These are phyloP conservation scores for Nymphalis polychloros DNA, from an alignment of 2,888 invertebrate species.

Conservation along the genomic window DNA sequence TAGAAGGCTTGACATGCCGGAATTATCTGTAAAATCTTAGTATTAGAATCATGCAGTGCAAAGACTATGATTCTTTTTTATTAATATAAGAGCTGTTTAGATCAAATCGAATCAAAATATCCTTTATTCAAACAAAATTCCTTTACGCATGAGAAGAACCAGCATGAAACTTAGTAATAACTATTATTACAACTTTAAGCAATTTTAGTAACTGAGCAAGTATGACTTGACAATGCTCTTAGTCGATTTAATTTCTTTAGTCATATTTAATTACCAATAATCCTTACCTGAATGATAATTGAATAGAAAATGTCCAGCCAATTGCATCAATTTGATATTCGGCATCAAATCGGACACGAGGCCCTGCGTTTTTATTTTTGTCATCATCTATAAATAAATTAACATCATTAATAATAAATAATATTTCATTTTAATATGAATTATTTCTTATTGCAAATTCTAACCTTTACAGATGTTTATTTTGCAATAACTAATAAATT, in stretches of 20 bases:
- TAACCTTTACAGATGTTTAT: background rate
- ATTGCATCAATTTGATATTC: conserved; percentile 89
- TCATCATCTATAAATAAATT: conserved; percentile 69
- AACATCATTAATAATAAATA: conserved; percentile 6
- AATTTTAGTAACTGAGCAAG: no score
- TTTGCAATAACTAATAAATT: no score
- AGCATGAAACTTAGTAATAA: no score
- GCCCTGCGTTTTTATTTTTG: conserved; percentile 79
- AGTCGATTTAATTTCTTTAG: no score
- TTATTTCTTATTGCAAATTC: background rate
- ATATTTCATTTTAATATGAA: background rate
- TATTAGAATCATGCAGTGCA: background rate
- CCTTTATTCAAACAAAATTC: no score
- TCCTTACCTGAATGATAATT: conserved; percentile 85
- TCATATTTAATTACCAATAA: background rate
- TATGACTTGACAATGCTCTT: no score
- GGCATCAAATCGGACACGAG: conserved; percentile 93
- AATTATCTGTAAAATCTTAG: conserved; percentile 56
- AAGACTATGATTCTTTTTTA: no score
- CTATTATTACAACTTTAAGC: no score
- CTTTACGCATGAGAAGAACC: no score
- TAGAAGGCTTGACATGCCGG: conserved; percentile 77
- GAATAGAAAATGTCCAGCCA: conserved; percentile 89
- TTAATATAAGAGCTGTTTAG: no score
- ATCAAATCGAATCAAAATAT: no score